phyloP scores from a whole-genome alignment of 2,113 vertebrate genomes.

The Ornithorhynchus anatinus region DNA sequence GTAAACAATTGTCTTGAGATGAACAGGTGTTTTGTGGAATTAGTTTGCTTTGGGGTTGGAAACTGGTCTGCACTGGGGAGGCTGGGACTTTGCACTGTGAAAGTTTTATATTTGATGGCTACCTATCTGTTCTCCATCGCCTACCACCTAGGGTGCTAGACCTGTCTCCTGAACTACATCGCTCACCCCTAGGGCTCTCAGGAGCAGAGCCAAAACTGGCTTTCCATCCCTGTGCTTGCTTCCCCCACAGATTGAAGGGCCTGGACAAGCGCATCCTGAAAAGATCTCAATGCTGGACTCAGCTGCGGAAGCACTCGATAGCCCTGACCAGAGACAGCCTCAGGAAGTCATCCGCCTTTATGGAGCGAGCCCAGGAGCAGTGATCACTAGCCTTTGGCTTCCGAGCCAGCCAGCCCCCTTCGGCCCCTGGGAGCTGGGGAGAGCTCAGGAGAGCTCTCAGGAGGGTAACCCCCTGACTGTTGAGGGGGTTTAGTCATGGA shows the following conservation, averaged over 20 bases:
- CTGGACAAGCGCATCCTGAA: background rate
- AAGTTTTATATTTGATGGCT: too few relatives aligned
- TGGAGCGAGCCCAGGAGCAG: slow-evolving; percentile 1
- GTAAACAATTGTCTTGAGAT: too few relatives aligned
- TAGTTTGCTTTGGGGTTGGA: too few relatives aligned
- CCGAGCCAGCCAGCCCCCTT: too few relatives aligned
- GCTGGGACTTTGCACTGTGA: too few relatives aligned
- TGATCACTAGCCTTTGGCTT: background rate
- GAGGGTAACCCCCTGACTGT: too few relatives aligned
- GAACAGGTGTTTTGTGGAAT: too few relatives aligned
- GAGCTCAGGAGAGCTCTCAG: too few relatives aligned
- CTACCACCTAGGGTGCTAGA: background rate
- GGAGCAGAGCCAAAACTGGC: background rate
- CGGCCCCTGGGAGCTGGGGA: too few relatives aligned
- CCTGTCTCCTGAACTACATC: background rate
- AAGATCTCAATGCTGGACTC: slow-evolving; percentile 45
- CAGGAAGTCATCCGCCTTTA: slow-evolving; percentile 1
- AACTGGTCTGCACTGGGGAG: too few relatives aligned
- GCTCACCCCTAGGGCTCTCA: background rate
- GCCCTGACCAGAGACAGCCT: slow-evolving; percentile 20
- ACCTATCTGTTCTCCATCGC: background rate
- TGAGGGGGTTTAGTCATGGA: too few relatives aligned
- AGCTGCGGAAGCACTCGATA: slow-evolving; percentile 25
- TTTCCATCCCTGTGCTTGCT: background rate
- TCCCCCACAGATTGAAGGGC: slow-evolving; percentile 2